Evolutionary conservation across 1,140 invertebrate genomes (phyloP).

Genomic region (Rhopalosiphum maidis): DNA sequence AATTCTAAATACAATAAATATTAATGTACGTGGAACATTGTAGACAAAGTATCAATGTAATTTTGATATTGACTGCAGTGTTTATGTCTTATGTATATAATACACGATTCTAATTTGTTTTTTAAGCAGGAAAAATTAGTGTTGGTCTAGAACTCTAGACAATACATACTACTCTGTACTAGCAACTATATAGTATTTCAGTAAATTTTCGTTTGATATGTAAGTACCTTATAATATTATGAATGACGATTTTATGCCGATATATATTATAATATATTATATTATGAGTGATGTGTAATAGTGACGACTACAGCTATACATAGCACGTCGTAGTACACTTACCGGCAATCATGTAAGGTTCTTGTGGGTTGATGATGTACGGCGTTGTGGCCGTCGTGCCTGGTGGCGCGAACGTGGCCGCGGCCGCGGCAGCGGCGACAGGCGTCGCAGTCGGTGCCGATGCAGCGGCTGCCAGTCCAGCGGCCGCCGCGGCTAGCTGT

Average conservation of each 20-base stretch:
- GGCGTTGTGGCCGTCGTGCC: constrained; percentile 74
- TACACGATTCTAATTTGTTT: neutral
- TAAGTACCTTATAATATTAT: neutral
- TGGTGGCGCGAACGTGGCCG: constrained; percentile 62
- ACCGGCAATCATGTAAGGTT: constrained; percentile 68
- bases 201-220: neutral
- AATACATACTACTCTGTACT: neutral
- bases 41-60: neutral
- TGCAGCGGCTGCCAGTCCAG: constrained; percentile 59
- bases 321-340: constrained; percentile 61
- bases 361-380: constrained; percentile 88
- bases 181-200: neutral
- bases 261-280: neutral
- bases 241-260: neutral
- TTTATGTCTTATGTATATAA: too few relatives aligned
- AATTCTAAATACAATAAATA: neutral
- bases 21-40: neutral
- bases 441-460: constrained; percentile 69
- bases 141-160: neutral
- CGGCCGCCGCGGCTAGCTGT: constrained; percentile 65
- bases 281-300: neutral
- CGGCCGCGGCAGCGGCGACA: constrained; percentile 65
- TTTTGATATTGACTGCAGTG: too few relatives aligned
- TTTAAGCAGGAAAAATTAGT: neutral
- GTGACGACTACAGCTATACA: neutral